These are phyloP conservation scores for Spatulosminthurus flaviceps DNA, from an alignment of 2,888 invertebrate genomes.

Conservation along the genomic window DNA sequence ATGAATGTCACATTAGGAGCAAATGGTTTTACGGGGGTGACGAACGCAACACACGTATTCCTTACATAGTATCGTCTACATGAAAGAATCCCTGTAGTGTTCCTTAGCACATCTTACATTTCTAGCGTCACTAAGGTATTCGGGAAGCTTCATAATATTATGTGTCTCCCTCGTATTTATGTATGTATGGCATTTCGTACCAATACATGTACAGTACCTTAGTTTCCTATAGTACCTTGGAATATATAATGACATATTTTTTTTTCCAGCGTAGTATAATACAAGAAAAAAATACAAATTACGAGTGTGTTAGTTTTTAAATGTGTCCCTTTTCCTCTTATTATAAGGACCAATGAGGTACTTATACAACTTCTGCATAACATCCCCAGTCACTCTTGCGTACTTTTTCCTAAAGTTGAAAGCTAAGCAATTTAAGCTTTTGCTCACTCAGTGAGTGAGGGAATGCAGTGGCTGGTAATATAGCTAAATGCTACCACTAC, in stretches of 20 bases:
- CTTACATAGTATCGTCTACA: constrained; percentile 23
- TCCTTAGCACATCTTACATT: constrained; percentile 16
- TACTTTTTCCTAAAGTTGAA: no score
- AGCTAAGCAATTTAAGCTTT: no score
- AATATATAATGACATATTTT: background rate
- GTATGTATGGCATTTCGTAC: background rate
- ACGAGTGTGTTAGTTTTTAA: background rate
- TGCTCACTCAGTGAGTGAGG: no score
- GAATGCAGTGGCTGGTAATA: no score
- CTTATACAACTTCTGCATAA: background rate
- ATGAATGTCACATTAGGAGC: constrained; percentile 47
- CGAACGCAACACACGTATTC: constrained; percentile 30
- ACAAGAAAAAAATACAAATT: background rate
- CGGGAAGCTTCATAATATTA: background rate
- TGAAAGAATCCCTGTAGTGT: constrained; percentile 5
- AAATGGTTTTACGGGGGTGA: constrained; percentile 48
- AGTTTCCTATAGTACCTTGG: background rate
- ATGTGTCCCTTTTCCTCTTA: background rate
- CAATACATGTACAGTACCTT: no score
- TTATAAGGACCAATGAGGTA: background rate
- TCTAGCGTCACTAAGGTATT: background rate
- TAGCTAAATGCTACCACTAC: no score
- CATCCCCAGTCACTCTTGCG: no score
- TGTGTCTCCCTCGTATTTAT: background rate
- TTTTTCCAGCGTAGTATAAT: background rate